Conservation (phyloP, 2,113 vertebrate genomes). For the Gymnorhina tibicen region DNA sequence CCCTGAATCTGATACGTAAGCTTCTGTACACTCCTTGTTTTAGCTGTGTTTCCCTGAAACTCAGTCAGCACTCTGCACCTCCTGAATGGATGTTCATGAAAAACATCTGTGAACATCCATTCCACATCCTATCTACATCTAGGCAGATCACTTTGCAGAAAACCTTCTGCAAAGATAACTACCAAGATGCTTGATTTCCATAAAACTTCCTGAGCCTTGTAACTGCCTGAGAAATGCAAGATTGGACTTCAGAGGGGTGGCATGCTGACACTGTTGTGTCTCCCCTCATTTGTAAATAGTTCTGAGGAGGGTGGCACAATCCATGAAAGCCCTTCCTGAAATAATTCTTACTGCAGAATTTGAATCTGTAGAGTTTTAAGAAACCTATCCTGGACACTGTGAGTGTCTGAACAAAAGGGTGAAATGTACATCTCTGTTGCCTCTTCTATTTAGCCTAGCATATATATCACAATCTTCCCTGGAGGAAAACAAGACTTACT, state of each 20-base stretch:
- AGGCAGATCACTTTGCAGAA: neutral
- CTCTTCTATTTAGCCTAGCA: neutral
- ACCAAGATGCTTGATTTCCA: neutral
- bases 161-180: neutral
- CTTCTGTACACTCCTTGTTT: neutral
- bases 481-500: neutral
- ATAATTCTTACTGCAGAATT: neutral
- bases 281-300: neutral
- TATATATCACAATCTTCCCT: neutral
- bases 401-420: neutral
- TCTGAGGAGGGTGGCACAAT: neutral
- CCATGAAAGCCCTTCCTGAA: neutral
- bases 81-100: neutral
- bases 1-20: neutral
- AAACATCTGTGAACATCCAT: neutral
- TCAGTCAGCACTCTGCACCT: neutral
- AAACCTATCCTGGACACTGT: neutral
- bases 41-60: neutral
- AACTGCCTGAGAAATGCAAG: neutral
- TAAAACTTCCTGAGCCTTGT: neutral
- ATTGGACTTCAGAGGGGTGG: accelerated
- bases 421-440: neutral
- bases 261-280: neutral
- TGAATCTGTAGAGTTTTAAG: neutral
- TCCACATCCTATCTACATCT: too few species aligned